Percentiles rank a stretch among this genome's conserved stretches.
phyloP scores from a whole-genome alignment of 1,140 invertebrate species.

The Heliconius hermathena region DNA sequence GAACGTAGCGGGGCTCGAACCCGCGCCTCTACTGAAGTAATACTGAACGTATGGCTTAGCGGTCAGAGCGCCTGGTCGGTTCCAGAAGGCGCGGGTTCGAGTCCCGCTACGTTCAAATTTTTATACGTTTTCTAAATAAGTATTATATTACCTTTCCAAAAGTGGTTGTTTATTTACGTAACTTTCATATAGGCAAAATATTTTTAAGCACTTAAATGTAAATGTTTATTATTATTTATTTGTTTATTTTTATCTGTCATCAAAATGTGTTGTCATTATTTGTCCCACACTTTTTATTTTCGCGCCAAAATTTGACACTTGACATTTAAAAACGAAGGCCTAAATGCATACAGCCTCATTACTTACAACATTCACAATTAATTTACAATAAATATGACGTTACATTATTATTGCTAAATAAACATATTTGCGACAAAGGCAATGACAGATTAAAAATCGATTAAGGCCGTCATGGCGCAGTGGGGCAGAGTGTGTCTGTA shows the following conservation, averaged over 20 bases:
- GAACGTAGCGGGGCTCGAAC: too few species aligned
- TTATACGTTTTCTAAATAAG: too few species aligned
- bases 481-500: not conserved
- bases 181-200: not conserved
- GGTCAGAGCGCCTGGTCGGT: too few species aligned
- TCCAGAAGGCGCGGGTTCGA: too few species aligned
- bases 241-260: not conserved
- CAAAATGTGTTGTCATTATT: not conserved
- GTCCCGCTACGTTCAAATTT: too few species aligned
- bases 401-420: not conserved
- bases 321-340: constrained; percentile 12
- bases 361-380: constrained; percentile 3
- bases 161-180: not conserved
- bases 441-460: not conserved
- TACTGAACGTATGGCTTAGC: too few species aligned
- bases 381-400: not conserved
- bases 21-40: too few species aligned
- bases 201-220: too few species aligned
- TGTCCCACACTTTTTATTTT: not conserved
- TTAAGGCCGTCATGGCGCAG: not conserved
- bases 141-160: not conserved
- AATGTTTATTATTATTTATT: constrained; percentile 2
- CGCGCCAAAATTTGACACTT: not conserved
- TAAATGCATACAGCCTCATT: not conserved
- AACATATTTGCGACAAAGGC: not conserved